Conservation (phyloP, 2,888 invertebrate species). For the Leucophenga montana region DNA sequence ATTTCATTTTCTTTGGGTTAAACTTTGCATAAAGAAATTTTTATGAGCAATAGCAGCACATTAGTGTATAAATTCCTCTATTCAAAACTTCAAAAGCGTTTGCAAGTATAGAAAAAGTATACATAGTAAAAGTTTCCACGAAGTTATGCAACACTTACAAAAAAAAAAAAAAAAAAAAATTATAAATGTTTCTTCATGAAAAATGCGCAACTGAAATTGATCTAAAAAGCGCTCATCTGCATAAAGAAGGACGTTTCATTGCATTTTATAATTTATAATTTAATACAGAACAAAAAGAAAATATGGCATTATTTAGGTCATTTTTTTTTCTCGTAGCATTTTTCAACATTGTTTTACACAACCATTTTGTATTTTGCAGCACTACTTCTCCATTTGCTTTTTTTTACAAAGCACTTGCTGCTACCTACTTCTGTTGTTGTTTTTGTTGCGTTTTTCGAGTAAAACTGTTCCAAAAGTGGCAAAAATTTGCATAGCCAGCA, state of each 20-base stretch:
- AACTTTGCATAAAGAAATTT: too few species aligned
- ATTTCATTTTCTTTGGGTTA: background rate
- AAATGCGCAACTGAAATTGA: background rate
- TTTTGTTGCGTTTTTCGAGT: too few species aligned
- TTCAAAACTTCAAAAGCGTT: too few species aligned
- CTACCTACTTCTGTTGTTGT: too few species aligned
- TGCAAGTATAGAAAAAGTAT: too few species aligned
- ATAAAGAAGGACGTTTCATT: slow-evolving; percentile 10
- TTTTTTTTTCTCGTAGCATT: background rate
- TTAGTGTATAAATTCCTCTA: too few species aligned
- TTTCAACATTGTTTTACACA: background rate
- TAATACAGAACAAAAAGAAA: background rate
- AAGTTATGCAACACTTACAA: background rate
- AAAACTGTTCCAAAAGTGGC: slow-evolving; percentile 12
- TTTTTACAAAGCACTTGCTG: too few species aligned
- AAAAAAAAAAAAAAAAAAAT: background rate
- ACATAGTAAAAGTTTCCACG: too few species aligned
- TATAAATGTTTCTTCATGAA: too few species aligned
- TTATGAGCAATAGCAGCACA: too few species aligned
- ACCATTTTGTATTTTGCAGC: background rate
- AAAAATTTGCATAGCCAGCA: slow-evolving; percentile 16
- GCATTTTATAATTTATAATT: slow-evolving; percentile 22
- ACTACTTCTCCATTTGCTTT: background rate
- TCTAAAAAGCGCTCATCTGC: background rate
- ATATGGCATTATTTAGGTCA: slow-evolving; percentile 5